These are phyloP conservation scores for Oligia strigilis DNA, from an alignment of 2,888 invertebrate species.

Conservation along the genomic window DNA sequence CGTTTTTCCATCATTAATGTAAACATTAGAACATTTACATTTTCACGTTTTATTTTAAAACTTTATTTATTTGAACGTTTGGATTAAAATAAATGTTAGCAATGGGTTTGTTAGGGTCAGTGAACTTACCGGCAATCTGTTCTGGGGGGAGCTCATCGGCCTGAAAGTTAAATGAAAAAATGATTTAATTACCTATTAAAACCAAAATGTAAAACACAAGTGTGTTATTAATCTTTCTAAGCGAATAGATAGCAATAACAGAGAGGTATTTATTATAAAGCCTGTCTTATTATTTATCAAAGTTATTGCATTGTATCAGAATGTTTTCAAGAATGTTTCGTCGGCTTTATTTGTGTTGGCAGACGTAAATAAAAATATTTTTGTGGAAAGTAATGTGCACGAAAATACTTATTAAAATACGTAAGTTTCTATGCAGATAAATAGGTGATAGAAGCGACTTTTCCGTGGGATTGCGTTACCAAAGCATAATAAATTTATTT, in stretches of 20 bases:
- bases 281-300: conserved; percentile 21
- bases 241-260: background rate
- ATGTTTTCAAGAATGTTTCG: conserved; percentile 33
- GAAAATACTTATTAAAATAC: conserved; percentile 52
- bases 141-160: conserved; percentile 97
- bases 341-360: conserved; percentile 51
- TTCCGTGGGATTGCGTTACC: conserved; percentile 72
- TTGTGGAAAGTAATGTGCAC: conserved; percentile 36
- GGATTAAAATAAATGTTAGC: conserved; percentile 66
- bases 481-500: conserved; percentile 85
- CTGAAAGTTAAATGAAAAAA: conserved; percentile 88
- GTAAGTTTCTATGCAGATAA: conserved; percentile 55
- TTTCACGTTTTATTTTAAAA: conserved; percentile 66
- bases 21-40: conserved; percentile 73
- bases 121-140: conserved; percentile 96
- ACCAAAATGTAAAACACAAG: conserved; percentile 25
- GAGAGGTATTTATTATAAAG: conserved; percentile 12
- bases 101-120: conserved; percentile 65
- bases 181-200: conserved; percentile 56
- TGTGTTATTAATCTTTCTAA: conserved; percentile 11
- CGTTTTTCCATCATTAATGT: conserved; percentile 76
- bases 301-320: conserved; percentile 29
- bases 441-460: conserved; percentile 70
- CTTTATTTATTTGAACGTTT: conserved; percentile 52
- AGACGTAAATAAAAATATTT: conserved; percentile 56